Evolutionary conservation across 1,140 invertebrate species (phyloP).

Genomic region (Formica selysi): DNA sequence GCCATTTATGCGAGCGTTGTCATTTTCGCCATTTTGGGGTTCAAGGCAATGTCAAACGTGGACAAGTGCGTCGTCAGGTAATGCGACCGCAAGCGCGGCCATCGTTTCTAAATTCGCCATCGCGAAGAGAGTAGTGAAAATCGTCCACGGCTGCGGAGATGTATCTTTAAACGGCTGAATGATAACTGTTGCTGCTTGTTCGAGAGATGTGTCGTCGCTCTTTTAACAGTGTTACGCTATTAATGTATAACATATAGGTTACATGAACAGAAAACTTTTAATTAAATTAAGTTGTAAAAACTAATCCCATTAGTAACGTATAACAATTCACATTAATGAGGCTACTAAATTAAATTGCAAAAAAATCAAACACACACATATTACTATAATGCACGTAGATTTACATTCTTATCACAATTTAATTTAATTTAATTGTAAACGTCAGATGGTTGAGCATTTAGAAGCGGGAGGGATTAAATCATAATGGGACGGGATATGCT

Average conservation of each 20-base stretch:
- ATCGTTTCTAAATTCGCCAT: conserved; percentile 57
- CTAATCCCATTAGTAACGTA: not conserved
- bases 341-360: conserved; percentile 1
- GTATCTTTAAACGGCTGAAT: conserved; percentile 40
- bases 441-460: conserved; percentile 34
- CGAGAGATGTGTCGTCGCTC: conserved; percentile 25
- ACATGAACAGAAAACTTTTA: not conserved
- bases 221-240: conserved; percentile 30
- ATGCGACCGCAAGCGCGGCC: conserved; percentile 79
- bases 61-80: conserved; percentile 92
- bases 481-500: conserved; percentile 38
- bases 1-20: conserved; percentile 98
- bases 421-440: conserved; percentile 28
- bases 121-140: conserved; percentile 51
- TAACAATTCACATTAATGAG: not conserved
- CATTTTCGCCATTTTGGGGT: conserved; percentile 95
- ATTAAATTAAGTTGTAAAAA: conserved; percentile 35
- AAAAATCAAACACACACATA: not conserved
- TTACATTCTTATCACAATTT: not conserved
- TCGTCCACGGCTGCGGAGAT: conserved; percentile 45
- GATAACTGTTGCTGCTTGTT: conserved; percentile 12
- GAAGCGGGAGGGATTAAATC: conserved; percentile 43
- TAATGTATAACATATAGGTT: not conserved
- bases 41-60: conserved; percentile 94
- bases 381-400: not conserved